Percentiles rank a stretch among this genome's conserved stretches.
phyloP scores from a whole-genome alignment of 1,140 invertebrate species.

The Hesperophylax magnus region DNA sequence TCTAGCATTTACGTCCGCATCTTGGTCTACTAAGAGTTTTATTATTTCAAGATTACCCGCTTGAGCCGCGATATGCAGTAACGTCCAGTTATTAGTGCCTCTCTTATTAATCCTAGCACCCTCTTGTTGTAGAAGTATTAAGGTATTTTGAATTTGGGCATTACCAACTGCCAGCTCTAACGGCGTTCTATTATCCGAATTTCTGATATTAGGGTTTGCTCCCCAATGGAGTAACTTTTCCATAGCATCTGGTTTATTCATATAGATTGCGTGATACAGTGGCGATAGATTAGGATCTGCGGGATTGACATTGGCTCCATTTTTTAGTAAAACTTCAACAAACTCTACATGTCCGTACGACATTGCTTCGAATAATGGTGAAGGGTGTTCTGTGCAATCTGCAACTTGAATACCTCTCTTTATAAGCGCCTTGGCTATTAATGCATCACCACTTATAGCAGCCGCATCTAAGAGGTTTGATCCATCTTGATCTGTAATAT shows the following conservation, averaged over 20 bases:
- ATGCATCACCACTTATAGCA: neutral
- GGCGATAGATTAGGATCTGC: neutral
- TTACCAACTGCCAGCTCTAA: neutral
- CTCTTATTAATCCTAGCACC: neutral
- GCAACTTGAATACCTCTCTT: neutral
- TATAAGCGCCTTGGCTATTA: neutral
- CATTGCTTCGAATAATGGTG: neutral
- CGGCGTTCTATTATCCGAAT: neutral
- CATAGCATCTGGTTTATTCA: neutral
- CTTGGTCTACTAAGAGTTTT: neutral
- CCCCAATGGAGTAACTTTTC: neutral
- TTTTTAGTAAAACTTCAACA: neutral
- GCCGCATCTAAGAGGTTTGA: neutral
- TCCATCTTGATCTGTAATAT: neutral
- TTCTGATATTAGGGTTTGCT: neutral
- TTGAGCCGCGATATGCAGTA: neutral
- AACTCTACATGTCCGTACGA: neutral
- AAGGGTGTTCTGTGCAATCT: neutral
- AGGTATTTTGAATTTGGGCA: neutral
- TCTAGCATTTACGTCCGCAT: neutral
- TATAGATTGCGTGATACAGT: neutral
- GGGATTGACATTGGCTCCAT: neutral
- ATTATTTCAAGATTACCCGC: neutral
- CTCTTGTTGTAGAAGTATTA: neutral
- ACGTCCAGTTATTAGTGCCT: neutral